Percentiles rank a stretch among this genome's conserved stretches.
Conservation (phyloP, 2,113 vertebrate genomes). For the Murina feae region DNA sequence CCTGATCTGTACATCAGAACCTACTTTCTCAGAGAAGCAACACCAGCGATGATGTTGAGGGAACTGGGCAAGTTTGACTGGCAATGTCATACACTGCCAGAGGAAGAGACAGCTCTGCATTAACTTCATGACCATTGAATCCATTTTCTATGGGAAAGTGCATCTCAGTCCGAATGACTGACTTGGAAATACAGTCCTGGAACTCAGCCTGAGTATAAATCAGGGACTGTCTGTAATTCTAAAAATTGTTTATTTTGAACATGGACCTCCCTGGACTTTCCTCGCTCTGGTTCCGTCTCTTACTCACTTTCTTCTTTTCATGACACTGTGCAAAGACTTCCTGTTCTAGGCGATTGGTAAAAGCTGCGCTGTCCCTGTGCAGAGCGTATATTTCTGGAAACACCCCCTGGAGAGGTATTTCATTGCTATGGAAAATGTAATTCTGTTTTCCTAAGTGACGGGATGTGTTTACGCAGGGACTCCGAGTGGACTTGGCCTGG, state of each 20-base stretch:
- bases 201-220: neutral
- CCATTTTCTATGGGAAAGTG: neutral
- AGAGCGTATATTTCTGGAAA: neutral
- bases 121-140: neutral
- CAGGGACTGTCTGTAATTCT: neutral
- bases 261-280: neutral
- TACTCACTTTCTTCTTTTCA: neutral
- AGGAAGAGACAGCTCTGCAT: neutral
- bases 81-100: neutral
- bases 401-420: neutral
- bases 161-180: neutral
- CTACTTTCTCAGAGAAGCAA: neutral
- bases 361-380: neutral
- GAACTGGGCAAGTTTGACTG: no score
- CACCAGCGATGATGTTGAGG: neutral
- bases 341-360: neutral
- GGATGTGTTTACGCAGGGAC: conserved; percentile 46
- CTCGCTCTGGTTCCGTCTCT: neutral
- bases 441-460: conserved; percentile 39
- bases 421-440: neutral
- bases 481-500: neutral
- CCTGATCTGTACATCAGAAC: neutral
- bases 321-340: neutral
- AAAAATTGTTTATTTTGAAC: neutral
- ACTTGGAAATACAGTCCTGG: neutral